phyloP scores from a whole-genome alignment of 2,113 vertebrate genomes.

The Nematolebias whitei region DNA sequence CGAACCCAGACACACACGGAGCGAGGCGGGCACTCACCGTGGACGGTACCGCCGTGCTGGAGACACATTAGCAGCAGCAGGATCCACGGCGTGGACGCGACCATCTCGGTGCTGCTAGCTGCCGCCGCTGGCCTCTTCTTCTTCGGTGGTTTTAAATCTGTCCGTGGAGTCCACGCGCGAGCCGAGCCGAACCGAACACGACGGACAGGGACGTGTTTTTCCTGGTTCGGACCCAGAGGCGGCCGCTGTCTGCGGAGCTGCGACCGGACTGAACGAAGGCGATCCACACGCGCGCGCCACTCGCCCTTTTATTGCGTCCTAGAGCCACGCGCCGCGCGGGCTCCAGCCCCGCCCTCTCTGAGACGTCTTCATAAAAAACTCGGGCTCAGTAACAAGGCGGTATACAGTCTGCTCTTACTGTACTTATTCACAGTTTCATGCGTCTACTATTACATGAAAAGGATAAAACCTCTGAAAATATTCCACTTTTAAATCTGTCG shows the following conservation, averaged over 20 bases:
- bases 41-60: constrained; percentile 54
- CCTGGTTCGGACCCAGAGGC: not conserved
- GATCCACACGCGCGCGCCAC: constrained; percentile 25
- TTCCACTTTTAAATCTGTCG: too few species aligned
- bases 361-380: not conserved
- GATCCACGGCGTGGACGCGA: constrained; percentile 67
- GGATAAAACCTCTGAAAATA: too few species aligned
- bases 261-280: constrained; percentile 6
- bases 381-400: not conserved
- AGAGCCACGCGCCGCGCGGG: constrained; percentile 38
- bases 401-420: too few species aligned
- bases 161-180: constrained; percentile 41
- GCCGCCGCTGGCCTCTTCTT: constrained; percentile 31
- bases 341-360: constrained; percentile 21
- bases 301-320: constrained; percentile 66
- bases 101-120: constrained; percentile 70
- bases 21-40: constrained; percentile 65
- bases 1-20: not conserved
- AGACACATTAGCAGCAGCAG: constrained; percentile 73
- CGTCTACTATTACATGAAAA: too few species aligned
- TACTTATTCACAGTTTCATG: too few species aligned
- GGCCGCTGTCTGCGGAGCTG: not conserved
- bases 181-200: constrained; percentile 6
- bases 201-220: not conserved
- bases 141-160: constrained; percentile 14